These are phyloP conservation scores for Xanthorhoe designata DNA, from an alignment of 2,888 invertebrate species.

Conservation along the genomic window DNA sequence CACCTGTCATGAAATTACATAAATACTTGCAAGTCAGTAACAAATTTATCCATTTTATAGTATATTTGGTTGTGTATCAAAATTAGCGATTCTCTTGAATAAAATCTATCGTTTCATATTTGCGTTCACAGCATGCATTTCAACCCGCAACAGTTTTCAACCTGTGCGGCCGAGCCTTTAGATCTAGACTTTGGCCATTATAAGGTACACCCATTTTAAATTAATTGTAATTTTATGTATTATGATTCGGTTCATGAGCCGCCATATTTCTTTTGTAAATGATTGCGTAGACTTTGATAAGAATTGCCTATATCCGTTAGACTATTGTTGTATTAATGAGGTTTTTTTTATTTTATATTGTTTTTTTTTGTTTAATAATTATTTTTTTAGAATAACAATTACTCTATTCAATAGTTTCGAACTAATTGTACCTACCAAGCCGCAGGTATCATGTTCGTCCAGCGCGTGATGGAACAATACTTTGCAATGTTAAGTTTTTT, in stretches of 20 bases:
- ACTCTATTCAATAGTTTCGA: no score
- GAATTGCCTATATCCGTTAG: conserved; percentile 19
- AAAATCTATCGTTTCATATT: neutral
- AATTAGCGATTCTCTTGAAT: no score
- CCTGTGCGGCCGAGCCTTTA: conserved; percentile 11
- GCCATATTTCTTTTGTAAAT: conserved; percentile 6
- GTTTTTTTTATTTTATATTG: neutral
- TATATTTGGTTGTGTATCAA: no score
- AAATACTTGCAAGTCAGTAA: no score
- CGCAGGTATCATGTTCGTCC: no score
- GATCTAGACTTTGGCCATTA: conserved; percentile 5
- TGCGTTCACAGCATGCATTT: neutral
- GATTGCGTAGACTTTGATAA: conserved; percentile 19
- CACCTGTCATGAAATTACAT: no score
- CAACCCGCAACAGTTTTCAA: neutral
- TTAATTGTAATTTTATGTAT: conserved; percentile 25
- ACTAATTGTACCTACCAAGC: no score
- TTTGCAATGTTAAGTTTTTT: no score
- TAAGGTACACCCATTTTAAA: conserved; percentile 19
- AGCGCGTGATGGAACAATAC: no score
- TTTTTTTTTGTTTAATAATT: neutral
- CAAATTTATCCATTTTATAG: no score
- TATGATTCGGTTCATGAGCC: conserved; percentile 2
- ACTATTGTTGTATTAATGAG: conserved; percentile 24
- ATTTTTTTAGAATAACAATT: no score